These are phyloP conservation scores for Eclectus roratus DNA, from an alignment of 2,113 vertebrate species.

Conservation along the genomic window DNA sequence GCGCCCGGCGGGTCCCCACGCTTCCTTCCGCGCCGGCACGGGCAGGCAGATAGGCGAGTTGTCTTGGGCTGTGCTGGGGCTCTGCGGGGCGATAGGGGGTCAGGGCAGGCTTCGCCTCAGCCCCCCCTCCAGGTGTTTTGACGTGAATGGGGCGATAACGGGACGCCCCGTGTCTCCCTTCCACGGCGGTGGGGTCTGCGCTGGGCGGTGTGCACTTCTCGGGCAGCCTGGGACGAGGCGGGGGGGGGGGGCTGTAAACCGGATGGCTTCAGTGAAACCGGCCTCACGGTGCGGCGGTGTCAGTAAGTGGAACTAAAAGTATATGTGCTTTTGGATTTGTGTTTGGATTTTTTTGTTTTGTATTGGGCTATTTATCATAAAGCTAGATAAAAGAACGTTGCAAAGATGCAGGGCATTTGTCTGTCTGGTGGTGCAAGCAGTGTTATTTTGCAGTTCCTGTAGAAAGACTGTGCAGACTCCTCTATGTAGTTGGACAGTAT, in stretches of 20 bases:
- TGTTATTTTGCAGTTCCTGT: not conserved
- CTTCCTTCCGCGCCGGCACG: not conserved
- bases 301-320: not conserved
- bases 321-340: fast-evolving
- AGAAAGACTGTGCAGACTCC: not conserved
- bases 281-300: fast-evolving
- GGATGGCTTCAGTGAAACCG: not conserved
- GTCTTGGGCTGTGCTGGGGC: not conserved
- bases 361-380: too few relatives aligned
- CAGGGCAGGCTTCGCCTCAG: not conserved
- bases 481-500: fast-evolving
- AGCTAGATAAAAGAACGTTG: not conserved
- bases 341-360: fast-evolving
- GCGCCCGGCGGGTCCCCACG: not conserved
- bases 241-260: fast-evolving
- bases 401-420: not conserved
- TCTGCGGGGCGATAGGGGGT: not conserved
- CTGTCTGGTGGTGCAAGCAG: not conserved
- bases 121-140: not conserved
- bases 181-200: not conserved
- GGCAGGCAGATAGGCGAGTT: not conserved
- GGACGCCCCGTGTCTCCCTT: fast-evolving
- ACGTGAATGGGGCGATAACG: not conserved
- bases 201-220: not conserved
- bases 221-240: not conserved